Percentiles rank a stretch among this genome's conserved stretches.
Evolutionary conservation across 2,888 invertebrate genomes (phyloP).

Genomic region (Chrysolina oricalcia): DNA sequence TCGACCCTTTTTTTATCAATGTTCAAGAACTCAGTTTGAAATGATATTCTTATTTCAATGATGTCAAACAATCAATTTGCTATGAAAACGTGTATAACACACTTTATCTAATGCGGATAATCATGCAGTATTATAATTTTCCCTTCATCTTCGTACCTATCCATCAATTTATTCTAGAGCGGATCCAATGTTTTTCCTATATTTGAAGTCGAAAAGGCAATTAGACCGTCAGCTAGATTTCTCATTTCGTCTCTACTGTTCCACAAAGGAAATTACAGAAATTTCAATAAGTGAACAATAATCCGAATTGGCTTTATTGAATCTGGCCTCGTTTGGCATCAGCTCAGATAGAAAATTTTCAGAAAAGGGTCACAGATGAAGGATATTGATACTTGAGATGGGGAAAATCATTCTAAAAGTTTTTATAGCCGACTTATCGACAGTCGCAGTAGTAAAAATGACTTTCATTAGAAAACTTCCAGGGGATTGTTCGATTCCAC

Average conservation of each 20-base stretch:
- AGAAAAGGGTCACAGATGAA: constrained; percentile 43
- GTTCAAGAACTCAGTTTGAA: no score
- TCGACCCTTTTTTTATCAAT: no score
- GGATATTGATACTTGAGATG: constrained; percentile 57
- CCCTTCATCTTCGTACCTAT: no score
- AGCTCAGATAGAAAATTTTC: constrained; percentile 29
- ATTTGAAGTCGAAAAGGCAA: neutral
- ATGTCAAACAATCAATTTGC: no score
- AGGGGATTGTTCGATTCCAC: constrained; percentile 17
- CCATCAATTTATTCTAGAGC: neutral
- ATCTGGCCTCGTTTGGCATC: constrained; percentile 24
- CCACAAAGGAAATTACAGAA: constrained; percentile 41
- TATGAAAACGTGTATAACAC: no score
- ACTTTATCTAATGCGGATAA: no score
- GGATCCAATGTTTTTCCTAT: neutral
- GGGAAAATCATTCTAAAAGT: constrained; percentile 35
- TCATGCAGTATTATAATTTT: no score
- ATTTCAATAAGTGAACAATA: constrained; percentile 48
- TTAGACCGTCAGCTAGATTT: neutral
- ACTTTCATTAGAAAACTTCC: constrained; percentile 27
- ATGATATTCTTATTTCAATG: no score
- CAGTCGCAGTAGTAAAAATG: constrained; percentile 32
- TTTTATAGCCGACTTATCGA: constrained; percentile 13
- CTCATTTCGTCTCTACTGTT: neutral
- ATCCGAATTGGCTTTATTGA: constrained; percentile 35